phyloP scores from a whole-genome alignment of 2,113 vertebrate species.

The Lophura nycthemera region DNA sequence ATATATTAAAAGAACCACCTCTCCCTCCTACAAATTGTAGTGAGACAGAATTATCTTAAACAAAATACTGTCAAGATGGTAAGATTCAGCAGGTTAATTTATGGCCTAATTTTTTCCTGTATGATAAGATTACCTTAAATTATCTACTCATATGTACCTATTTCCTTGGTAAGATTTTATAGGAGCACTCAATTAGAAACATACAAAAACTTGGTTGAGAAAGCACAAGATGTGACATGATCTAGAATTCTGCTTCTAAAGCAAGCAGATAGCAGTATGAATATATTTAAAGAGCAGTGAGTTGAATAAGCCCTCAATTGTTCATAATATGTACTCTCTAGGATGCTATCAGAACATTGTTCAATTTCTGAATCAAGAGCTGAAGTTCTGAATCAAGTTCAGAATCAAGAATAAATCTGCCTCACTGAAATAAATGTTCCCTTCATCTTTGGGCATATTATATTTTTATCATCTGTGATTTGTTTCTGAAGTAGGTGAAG shows the following conservation, averaged over 20 bases:
- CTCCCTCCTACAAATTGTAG: too few relatives aligned
- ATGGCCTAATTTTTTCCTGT: not conserved
- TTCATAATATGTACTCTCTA: not conserved
- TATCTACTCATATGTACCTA: not conserved
- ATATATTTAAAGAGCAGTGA: not conserved
- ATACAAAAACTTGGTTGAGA: not conserved
- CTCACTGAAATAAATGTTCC: not conserved
- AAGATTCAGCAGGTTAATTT: not conserved
- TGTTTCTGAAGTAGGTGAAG: not conserved
- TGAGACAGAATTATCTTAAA: not conserved
- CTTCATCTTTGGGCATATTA: accelerated
- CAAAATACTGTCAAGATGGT: not conserved
- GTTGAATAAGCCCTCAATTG: not conserved
- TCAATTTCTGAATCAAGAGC: not conserved
- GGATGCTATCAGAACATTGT: not conserved
- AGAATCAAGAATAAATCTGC: not conserved
- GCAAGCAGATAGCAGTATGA: not conserved
- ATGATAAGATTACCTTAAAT: not conserved
- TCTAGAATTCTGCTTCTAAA: not conserved
- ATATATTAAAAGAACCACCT: too few relatives aligned
- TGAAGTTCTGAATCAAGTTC: not conserved
- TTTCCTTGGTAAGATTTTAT: not conserved
- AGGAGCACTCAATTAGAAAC: not conserved
- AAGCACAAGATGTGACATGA: not conserved
- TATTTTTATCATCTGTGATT: not conserved